Evolutionary conservation across 2,797 vertebrate species (phyloP), one percentile per base, ranked within the genome.

Genomic region (Propithecus perrieri): DNA sequence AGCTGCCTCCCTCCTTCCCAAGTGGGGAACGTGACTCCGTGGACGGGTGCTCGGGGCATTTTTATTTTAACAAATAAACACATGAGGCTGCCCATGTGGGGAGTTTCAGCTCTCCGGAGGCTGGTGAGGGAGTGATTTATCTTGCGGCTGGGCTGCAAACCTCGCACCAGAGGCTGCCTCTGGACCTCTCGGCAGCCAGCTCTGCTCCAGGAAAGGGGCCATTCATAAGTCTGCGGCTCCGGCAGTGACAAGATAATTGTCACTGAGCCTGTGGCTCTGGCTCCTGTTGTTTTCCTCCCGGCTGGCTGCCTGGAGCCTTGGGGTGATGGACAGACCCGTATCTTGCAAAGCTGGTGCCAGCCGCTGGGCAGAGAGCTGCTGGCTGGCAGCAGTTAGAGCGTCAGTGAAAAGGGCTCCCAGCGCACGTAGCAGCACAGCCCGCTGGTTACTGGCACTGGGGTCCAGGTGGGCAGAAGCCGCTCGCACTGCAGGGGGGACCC

Each of bases 371-470:
- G 72, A 86, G 83, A 69, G 59, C 87, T 14, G 3, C 79, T 88
- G 0, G 1, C 93, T 0, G 7, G 55, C 50, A 2, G 59, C 35
- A 69, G 67, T 69, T 0, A 74, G 65, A 86, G 5, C 30, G 53
- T 94, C 96, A 97, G 0, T 93, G 95, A 97, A 96, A 95, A 95
- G 91, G 33, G 33, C 76, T 48, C 20, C 38, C 57, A 0, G 18
- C 5, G 0, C 7, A 0, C n/a, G 9, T 0, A 3, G 35, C 48
- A 14, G 65, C 76, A 24, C 35, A 10, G 4, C 48, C 5, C 17
- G 3, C 59, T 30, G 50, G 38, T 55, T 26, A 57, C 55, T 4
- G 24, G 55, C 55, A 57, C 22, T 9, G 22, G 14, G 67, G 26
- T 20, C 55, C 28, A 22, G 38, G 65, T 71, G 96, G 98, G 96